Evolutionary conservation across 2,113 vertebrate species (phyloP).

Genomic region (Podarcis muralis): DNA sequence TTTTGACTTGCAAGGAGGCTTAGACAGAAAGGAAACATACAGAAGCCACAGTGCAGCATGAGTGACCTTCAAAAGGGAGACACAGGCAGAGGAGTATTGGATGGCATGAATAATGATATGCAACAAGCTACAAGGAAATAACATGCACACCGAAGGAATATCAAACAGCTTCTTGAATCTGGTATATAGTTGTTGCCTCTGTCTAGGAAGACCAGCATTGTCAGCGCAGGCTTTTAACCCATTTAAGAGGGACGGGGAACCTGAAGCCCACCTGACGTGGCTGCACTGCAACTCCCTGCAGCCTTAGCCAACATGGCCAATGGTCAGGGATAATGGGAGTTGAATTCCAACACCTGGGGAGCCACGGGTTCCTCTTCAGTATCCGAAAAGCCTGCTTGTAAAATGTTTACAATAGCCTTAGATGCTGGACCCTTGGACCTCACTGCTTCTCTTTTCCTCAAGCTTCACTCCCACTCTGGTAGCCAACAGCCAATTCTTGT

Average conservation of each 20-base stretch:
- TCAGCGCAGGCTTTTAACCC: not conserved
- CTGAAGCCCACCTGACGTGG: too few relatives aligned
- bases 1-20: constrained; percentile 34
- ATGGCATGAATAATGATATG: constrained; percentile 49
- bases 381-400: not conserved
- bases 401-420: not conserved
- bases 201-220: not conserved
- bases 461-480: not conserved
- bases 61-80: constrained; percentile 44
- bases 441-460: not conserved
- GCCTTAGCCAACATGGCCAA: too few relatives aligned
- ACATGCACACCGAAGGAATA: constrained; percentile 12
- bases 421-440: constrained; percentile 7
- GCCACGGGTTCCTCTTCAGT: too few relatives aligned
- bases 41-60: constrained; percentile 32
- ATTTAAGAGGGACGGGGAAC: not conserved
- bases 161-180: not conserved
- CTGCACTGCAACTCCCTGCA: too few relatives aligned
- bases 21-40: constrained; percentile 7
- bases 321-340: not conserved
- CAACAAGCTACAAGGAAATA: constrained; percentile 25
- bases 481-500: not conserved
- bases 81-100: constrained; percentile 40
- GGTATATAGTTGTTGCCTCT: not conserved
- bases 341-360: too few relatives aligned